Evolutionary conservation across 2,888 invertebrate genomes (phyloP).

Genomic region (Neuroscelio doddi): DNA sequence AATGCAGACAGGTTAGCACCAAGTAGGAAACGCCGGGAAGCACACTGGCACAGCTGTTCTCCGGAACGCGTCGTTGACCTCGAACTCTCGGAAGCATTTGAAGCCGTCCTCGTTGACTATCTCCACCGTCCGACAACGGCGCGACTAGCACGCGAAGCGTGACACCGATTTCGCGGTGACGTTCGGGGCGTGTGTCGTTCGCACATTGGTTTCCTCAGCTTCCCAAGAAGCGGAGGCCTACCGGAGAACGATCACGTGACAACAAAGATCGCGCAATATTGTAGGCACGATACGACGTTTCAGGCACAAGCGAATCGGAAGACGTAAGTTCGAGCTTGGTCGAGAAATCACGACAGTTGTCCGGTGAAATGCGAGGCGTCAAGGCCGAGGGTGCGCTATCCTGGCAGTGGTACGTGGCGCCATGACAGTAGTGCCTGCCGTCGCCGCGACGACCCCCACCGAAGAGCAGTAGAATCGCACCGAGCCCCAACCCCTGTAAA

Average conservation of each 20-base stretch:
- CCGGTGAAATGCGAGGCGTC: constrained; percentile 46
- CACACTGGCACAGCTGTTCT: constrained; percentile 7
- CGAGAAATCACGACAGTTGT: constrained; percentile 64
- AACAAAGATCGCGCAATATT: constrained; percentile 66
- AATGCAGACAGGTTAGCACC: not conserved
- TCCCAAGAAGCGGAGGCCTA: constrained; percentile 54
- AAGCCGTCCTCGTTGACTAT: not conserved
- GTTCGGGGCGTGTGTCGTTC: constrained; percentile 39
- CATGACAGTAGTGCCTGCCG: constrained; percentile 62
- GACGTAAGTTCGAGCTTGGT: constrained; percentile 71
- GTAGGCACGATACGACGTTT: not conserved
- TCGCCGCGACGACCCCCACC: constrained; percentile 48
- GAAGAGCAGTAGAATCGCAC: constrained; percentile 41
- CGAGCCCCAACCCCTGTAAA: constrained; percentile 52
- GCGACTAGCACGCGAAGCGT: constrained; percentile 22
- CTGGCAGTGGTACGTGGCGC: constrained; percentile 69
- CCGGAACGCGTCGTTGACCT: not conserved
- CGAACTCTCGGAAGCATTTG: not conserved
- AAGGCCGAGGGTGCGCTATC: constrained; percentile 55
- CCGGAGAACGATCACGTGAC: constrained; percentile 51
- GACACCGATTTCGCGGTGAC: constrained; percentile 30
- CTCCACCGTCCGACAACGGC: not conserved
- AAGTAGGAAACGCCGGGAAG: not conserved
- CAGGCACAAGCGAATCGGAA: constrained; percentile 50
- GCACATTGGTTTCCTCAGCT: constrained; percentile 38